Conservation (phyloP, 2,888 invertebrate species). For the Heliconius hortense region DNA sequence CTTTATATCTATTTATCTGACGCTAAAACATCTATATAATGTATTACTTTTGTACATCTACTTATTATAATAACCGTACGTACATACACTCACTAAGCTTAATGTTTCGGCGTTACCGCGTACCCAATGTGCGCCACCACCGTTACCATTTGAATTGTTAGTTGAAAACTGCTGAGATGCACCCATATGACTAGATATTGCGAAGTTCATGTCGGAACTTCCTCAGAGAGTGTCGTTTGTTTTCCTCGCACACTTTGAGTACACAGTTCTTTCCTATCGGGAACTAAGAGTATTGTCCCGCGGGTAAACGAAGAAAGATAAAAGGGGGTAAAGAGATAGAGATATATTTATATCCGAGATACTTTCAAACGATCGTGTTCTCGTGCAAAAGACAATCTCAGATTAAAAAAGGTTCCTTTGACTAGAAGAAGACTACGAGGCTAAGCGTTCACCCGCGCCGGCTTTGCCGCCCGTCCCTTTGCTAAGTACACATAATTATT, state of each 20-base stretch:
- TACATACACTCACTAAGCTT: constrained; percentile 82
- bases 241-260: constrained; percentile 66
- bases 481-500: constrained; percentile 82
- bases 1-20: constrained; percentile 82
- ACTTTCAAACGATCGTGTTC: constrained; percentile 20
- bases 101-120: constrained; percentile 64
- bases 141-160: constrained; percentile 34
- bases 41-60: constrained; percentile 83
- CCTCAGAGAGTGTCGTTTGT: constrained; percentile 23
- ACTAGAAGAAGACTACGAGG: constrained; percentile 55
- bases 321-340: constrained; percentile 44
- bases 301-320: constrained; percentile 65
- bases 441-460: constrained; percentile 73
- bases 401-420: constrained; percentile 42
- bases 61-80: constrained; percentile 79
- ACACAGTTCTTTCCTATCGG: constrained; percentile 64
- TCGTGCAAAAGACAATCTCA: constrained; percentile 29
- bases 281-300: constrained; percentile 72
- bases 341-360: constrained; percentile 34
- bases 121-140: constrained; percentile 72
- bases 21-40: constrained; percentile 83
- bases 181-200: constrained; percentile 60
- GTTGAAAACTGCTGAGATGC: constrained; percentile 29
- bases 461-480: constrained; percentile 77
- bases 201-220: constrained; percentile 45